Evolutionary conservation across 2,113 vertebrate species (phyloP).

Genomic region (Indicator indicator): DNA sequence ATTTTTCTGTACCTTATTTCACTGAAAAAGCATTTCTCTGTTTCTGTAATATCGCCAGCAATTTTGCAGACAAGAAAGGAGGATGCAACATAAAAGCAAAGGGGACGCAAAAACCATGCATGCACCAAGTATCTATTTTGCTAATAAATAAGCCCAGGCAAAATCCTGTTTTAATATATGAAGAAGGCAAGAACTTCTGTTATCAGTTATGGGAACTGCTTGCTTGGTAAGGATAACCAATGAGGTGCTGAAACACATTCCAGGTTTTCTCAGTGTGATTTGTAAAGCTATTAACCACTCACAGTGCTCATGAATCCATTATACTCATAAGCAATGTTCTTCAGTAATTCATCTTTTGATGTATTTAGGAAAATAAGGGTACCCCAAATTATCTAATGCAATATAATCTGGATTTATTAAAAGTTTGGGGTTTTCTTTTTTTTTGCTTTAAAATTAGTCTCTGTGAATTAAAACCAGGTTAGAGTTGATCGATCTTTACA

Average conservation of each 20-base stretch:
- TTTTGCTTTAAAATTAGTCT: neutral
- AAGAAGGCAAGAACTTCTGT: constrained; percentile 2
- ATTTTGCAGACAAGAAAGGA: constrained; percentile 37
- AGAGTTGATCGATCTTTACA: neutral
- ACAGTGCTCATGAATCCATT: constrained; percentile 43
- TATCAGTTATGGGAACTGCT: neutral
- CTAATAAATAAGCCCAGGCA: constrained; percentile 3
- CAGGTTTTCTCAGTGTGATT: neutral
- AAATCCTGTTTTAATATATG: constrained; percentile 11
- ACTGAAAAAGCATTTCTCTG: constrained; percentile 11
- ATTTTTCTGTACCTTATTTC: constrained; percentile 46
- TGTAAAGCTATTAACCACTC: constrained; percentile 58
- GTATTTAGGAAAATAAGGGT: constrained; percentile 49
- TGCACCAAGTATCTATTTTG: neutral
- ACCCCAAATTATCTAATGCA: neutral
- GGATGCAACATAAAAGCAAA: constrained; percentile 16
- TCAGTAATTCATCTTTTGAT: constrained; percentile 37
- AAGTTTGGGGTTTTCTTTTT: neutral
- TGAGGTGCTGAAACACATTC: constrained; percentile 44
- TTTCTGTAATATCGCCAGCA: constrained; percentile 43
- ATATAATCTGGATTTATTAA: neutral
- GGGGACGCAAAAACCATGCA: constrained; percentile 7
- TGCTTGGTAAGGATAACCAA: constrained; percentile 33
- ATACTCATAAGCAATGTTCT: constrained; percentile 5
- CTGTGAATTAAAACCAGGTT: neutral